phyloP scores from a whole-genome alignment of 2,888 invertebrate genomes.

The Pseudoips prasinana region DNA sequence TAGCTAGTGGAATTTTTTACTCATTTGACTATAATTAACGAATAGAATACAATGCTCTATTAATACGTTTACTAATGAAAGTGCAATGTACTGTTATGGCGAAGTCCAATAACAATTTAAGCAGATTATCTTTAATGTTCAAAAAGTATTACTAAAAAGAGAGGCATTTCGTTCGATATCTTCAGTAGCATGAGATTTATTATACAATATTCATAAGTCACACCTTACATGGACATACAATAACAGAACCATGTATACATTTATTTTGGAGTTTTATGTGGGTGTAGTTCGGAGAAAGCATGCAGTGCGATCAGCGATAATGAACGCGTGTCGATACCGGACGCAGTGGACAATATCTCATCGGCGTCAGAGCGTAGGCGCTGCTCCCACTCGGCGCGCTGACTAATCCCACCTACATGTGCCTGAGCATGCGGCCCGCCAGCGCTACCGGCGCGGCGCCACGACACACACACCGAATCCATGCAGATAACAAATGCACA shows the following conservation, averaged over 20 bases:
- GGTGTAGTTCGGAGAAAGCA: slow-evolving; percentile 55
- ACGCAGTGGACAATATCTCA: slow-evolving; percentile 43
- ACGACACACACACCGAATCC: slow-evolving; percentile 13
- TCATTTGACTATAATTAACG: slow-evolving; percentile 12
- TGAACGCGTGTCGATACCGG: slow-evolving; percentile 43
- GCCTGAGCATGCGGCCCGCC: slow-evolving; percentile 25
- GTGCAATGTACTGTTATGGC: slow-evolving; percentile 5
- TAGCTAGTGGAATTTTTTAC: slow-evolving; percentile 37
- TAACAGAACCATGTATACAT: slow-evolving; percentile 15
- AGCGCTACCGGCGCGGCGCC: slow-evolving; percentile 20
- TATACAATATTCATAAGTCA: too few relatives aligned
- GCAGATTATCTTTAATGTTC: too few relatives aligned
- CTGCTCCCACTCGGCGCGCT: slow-evolving; percentile 47
- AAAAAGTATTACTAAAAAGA: too few relatives aligned
- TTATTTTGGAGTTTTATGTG: slow-evolving; percentile 30
- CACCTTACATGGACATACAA: too few relatives aligned
- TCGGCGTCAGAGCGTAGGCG: slow-evolving; percentile 33
- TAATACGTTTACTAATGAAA: slow-evolving; percentile 25
- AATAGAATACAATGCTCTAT: slow-evolving; percentile 17
- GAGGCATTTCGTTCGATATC: too few relatives aligned
- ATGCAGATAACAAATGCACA: slow-evolving; percentile 6
- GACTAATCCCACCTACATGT: slow-evolving; percentile 35
- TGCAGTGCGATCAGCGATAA: slow-evolving; percentile 31
- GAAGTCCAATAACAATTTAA: slow-evolving; percentile 11
- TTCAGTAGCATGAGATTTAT: too few relatives aligned